Percentiles rank a stretch among this genome's conserved stretches.
Evolutionary conservation across 2,113 vertebrate species (phyloP).

Genomic region (Hystrix cristata): DNA sequence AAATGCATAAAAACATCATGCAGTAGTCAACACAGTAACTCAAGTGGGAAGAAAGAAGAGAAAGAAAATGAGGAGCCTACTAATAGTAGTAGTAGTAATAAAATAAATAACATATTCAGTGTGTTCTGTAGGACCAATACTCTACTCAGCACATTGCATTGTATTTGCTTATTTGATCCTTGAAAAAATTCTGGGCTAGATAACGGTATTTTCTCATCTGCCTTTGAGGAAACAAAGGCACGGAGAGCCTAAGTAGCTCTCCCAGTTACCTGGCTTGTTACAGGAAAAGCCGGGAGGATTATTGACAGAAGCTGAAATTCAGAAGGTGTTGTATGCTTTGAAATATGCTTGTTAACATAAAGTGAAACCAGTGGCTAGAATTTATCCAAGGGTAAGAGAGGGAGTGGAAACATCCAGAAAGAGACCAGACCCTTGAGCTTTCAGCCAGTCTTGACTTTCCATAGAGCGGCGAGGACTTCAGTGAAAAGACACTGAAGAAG

Average conservation of each 20-base stretch:
- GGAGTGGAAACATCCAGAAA: background rate
- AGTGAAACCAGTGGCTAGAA: background rate
- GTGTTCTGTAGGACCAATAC: background rate
- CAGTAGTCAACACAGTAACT: background rate
- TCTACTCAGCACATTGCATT: background rate
- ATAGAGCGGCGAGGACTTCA: background rate
- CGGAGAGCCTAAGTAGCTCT: background rate
- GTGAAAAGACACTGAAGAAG: background rate
- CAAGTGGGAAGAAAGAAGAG: background rate
- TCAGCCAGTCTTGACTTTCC: background rate
- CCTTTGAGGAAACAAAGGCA: background rate
- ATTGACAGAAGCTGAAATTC: background rate
- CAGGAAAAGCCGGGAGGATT: background rate
- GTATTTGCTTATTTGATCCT: background rate
- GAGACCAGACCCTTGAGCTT: rapidly evolving
- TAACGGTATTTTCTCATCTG: background rate
- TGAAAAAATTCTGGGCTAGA: background rate
- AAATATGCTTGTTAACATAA: background rate
- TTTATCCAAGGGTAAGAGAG: too few species aligned
- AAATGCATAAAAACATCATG: background rate
- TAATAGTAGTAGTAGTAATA: background rate
- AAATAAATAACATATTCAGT: background rate
- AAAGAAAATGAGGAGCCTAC: background rate
- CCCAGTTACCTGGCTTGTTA: background rate
- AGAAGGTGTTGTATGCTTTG: background rate